Evolutionary conservation across 2,113 vertebrate species (phyloP).

Genomic region (Pomatostomus ruficeps): DNA sequence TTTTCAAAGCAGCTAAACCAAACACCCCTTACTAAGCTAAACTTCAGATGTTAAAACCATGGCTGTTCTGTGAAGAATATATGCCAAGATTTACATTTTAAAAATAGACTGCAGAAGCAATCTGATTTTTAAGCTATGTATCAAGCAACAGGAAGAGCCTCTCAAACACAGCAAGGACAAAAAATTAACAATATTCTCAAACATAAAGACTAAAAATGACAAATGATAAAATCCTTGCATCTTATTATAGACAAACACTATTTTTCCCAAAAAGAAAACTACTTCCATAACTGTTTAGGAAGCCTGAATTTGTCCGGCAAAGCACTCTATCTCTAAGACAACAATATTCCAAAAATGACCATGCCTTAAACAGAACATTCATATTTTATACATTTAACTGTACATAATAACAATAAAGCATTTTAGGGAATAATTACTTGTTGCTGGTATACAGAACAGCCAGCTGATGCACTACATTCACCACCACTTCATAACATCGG

Average conservation of each 20-base stretch:
- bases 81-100: not conserved
- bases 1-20: not conserved
- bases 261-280: not conserved
- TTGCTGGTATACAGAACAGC: constrained; percentile 93
- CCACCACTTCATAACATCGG: constrained; percentile 93
- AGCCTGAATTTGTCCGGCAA: not conserved
- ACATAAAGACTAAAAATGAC: not conserved
- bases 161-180: not conserved
- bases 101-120: not conserved
- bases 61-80: not conserved
- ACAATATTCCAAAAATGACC: not conserved
- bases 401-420: not conserved
- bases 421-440: constrained; percentile 81
- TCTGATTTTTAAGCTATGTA: not conserved
- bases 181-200: not conserved
- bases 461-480: constrained; percentile 92
- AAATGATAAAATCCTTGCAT: not conserved
- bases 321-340: not conserved
- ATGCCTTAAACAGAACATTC: not conserved
- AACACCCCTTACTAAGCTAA: not conserved
- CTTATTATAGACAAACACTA: not conserved
- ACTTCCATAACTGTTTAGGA: not conserved
- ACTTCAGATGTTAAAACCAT: not conserved
- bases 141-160: not conserved
- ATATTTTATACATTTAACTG: not conserved